These are phyloP conservation scores for Aythya baeri DNA, from an alignment of 2,113 vertebrate species.

Conservation along the genomic window DNA sequence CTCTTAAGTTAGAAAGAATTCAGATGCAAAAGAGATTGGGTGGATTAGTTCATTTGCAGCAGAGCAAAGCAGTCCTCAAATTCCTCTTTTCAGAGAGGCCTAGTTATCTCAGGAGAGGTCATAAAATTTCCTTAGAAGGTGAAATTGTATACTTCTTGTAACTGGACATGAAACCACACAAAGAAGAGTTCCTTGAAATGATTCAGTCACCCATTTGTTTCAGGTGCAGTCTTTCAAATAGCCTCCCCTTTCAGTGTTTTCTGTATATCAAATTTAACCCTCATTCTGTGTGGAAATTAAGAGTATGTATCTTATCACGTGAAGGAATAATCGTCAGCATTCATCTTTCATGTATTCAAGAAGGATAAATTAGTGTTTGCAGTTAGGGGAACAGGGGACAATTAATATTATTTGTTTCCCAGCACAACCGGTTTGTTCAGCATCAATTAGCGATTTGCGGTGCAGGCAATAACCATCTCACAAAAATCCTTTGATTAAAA, in stretches of 20 bases:
- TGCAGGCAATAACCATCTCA: background rate
- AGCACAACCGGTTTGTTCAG: background rate
- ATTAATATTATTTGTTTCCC: background rate
- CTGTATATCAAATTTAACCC: background rate
- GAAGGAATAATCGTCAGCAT: background rate
- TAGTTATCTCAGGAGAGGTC: background rate
- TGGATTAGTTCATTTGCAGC: background rate
- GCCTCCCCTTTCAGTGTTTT: background rate
- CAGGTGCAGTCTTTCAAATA: background rate
- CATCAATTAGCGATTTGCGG: background rate
- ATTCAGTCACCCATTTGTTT: background rate
- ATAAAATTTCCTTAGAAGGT: background rate
- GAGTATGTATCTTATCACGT: accelerated
- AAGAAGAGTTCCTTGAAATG: background rate
- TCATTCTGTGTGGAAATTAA: background rate
- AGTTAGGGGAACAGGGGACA: background rate
- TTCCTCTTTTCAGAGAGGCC: background rate
- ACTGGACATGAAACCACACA: background rate
- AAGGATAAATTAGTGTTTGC: background rate
- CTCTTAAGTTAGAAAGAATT: background rate
- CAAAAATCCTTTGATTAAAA: background rate
- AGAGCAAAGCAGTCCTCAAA: background rate
- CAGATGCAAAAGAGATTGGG: background rate
- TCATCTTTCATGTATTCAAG: background rate
- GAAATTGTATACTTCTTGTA: background rate